Conservation (phyloP, 2,797 vertebrate species). For the Aratinga solstitialis region DNA sequence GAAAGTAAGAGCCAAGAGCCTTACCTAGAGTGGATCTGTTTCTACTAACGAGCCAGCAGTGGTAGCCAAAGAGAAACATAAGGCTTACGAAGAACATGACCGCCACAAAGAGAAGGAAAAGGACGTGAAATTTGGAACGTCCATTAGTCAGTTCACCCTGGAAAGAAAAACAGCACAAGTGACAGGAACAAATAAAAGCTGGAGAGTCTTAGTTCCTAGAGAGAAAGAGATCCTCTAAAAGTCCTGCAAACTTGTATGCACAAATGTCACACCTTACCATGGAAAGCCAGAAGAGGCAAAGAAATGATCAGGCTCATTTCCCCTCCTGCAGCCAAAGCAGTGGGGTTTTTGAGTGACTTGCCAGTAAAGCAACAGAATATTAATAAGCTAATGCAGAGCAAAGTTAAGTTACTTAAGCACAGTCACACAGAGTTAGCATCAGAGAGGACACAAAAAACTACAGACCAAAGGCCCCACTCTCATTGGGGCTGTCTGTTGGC, state of each 20-base stretch:
- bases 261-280: not conserved
- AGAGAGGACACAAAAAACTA: not conserved
- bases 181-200: not conserved
- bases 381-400: not conserved
- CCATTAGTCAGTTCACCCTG: conserved; percentile 88
- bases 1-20: not conserved
- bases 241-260: not conserved
- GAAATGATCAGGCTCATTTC: not conserved
- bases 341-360: not conserved
- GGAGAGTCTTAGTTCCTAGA: not conserved
- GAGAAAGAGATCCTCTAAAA: not conserved
- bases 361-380: not conserved
- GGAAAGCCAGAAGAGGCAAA: not conserved
- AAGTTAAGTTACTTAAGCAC: not conserved
- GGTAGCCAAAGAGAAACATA: conserved; percentile 96
- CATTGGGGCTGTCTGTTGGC: not conserved
- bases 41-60: conserved; percentile 95
- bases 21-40: conserved; percentile 97
- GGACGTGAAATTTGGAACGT: conserved; percentile 93
- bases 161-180: conserved; percentile 40
- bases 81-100: conserved; percentile 98
- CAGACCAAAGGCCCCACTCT: not conserved
- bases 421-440: not conserved
- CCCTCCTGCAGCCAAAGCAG: not conserved
- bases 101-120: conserved; percentile 96